These are phyloP conservation scores for Metacarcinus magister DNA, from an alignment of 2,888 invertebrate species.

Conservation along the genomic window DNA sequence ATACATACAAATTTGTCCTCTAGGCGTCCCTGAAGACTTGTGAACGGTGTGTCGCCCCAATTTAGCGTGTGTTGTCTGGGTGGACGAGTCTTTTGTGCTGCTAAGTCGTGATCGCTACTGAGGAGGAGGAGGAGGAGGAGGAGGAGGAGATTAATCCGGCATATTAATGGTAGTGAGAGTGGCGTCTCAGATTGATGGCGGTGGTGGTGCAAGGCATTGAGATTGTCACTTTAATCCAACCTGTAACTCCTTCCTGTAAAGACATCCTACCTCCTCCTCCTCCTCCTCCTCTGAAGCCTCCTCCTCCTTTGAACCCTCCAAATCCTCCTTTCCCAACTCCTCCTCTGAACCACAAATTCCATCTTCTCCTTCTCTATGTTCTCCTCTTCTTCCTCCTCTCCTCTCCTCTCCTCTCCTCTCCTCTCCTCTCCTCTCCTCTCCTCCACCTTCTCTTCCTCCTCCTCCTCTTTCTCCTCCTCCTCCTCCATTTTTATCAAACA, in stretches of 20 bases:
- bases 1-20: background rate
- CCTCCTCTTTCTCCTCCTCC: background rate
- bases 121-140: background rate
- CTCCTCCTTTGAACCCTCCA: background rate
- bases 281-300: background rate
- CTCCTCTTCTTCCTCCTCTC: background rate
- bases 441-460: background rate
- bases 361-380: background rate
- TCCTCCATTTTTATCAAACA: background rate
- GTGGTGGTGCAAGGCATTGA: background rate
- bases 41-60: too few relatives aligned
- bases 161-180: background rate
- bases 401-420: background rate
- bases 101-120: background rate
- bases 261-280: background rate
- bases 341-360: background rate
- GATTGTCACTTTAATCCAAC: background rate
- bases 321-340: background rate
- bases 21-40: background rate
- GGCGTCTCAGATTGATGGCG: background rate
- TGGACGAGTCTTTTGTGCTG: too few relatives aligned
- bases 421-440: background rate
- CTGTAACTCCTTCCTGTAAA: too few relatives aligned
- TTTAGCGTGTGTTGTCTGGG: too few relatives aligned
- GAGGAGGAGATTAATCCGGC: background rate